These are phyloP conservation scores for Polypedilum vanderplanki DNA, from an alignment of 1,140 invertebrate genomes.

Conservation along the genomic window DNA sequence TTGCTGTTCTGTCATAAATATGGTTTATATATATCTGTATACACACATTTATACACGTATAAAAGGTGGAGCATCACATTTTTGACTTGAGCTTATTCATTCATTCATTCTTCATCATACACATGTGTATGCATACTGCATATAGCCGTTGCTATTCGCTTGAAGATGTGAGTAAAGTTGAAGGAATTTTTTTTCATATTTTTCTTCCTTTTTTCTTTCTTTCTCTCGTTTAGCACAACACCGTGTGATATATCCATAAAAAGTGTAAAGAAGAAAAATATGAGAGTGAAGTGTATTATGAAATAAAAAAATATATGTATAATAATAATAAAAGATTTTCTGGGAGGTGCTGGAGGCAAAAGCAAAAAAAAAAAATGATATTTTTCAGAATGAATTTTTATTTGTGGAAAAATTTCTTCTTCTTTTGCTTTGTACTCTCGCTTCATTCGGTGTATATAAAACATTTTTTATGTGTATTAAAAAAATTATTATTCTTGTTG, in stretches of 20 bases:
- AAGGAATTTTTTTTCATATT: neutral
- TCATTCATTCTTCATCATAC: neutral
- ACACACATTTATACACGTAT: neutral
- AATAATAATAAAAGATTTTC: constrained; percentile 8
- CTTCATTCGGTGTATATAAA: too few species aligned
- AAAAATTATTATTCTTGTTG: too few species aligned
- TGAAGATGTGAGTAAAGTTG: constrained; percentile 4
- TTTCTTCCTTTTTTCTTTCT: constrained; percentile 1
- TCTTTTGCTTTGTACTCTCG: too few species aligned
- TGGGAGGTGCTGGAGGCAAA: constrained; percentile 8
- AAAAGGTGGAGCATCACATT: constrained; percentile 19
- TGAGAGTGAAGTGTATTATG: constrained; percentile 4
- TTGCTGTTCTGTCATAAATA: constrained; percentile 28
- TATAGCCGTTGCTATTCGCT: neutral
- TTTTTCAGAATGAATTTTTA: constrained; percentile 15
- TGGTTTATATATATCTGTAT: constrained; percentile 1
- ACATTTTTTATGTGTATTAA: too few species aligned
- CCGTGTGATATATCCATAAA: constrained; percentile 11
- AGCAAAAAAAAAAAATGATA: neutral
- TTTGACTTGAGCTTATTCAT: neutral
- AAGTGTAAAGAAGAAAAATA: neutral
- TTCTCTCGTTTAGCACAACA: neutral
- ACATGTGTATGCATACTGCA: constrained; percentile 1
- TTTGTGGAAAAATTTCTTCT: neutral
- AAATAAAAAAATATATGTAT: neutral